Evolutionary conservation across 1,140 invertebrate genomes (phyloP).

Genomic region (Lepeophtheirus salmonis): DNA sequence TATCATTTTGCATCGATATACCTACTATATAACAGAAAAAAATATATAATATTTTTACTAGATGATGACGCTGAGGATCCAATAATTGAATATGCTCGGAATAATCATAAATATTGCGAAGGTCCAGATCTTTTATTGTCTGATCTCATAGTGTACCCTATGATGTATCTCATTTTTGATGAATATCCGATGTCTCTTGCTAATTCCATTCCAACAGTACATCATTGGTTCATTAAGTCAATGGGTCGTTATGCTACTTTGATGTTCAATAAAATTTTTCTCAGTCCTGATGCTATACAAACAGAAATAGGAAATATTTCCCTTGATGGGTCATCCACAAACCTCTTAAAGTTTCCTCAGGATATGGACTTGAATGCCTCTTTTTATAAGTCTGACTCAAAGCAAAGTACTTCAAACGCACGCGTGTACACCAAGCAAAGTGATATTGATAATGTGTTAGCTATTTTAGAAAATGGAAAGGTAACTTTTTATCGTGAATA

Average conservation of each 20-base stretch:
- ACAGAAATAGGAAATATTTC: neutral
- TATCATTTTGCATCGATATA: too few species aligned
- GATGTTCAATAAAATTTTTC: neutral
- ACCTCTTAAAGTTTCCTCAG: neutral
- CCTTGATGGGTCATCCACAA: neutral
- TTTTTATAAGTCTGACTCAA: slow-evolving; percentile 53
- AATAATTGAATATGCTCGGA: slow-evolving; percentile 47
- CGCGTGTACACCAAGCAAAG: slow-evolving; percentile 50
- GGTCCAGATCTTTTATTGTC: neutral
- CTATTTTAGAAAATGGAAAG: slow-evolving; percentile 20
- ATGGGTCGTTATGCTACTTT: neutral
- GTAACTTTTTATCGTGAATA: slow-evolving; percentile 18
- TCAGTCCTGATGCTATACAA: neutral
- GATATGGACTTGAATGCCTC: neutral
- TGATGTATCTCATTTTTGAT: slow-evolving; percentile 43
- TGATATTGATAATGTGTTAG: slow-evolving; percentile 37
- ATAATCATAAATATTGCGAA: slow-evolving; percentile 3
- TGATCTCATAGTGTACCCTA: slow-evolving; percentile 60
- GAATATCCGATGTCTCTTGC: slow-evolving; percentile 23
- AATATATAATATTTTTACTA: slow-evolving; percentile 20
- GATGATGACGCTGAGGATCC: slow-evolving; percentile 66
- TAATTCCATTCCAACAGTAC: slow-evolving; percentile 23
- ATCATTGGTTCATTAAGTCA: neutral
- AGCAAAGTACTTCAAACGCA: slow-evolving; percentile 47
- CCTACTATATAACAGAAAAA: slow-evolving; percentile 14